These are phyloP conservation scores for Caenorhabditis inopinata DNA, from an alignment of 1,140 invertebrate species.

Conservation along the genomic window DNA sequence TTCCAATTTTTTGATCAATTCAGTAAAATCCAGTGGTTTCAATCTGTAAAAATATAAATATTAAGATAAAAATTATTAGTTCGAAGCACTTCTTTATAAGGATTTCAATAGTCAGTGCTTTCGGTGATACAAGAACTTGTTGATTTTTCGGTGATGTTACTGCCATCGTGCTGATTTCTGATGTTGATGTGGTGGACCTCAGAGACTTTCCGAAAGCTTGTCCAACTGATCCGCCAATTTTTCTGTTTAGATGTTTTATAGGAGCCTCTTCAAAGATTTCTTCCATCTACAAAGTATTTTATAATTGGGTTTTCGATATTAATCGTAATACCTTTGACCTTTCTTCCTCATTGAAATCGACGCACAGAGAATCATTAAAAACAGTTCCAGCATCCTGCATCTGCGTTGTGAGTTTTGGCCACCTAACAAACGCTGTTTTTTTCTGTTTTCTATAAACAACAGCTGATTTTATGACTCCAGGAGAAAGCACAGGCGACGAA, in stretches of 20 bases:
- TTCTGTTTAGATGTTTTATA: slow-evolving; percentile 1
- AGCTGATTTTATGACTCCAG: background rate
- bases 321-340: background rate
- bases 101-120: slow-evolving; percentile 9
- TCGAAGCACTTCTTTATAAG: background rate
- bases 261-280: slow-evolving; percentile 14
- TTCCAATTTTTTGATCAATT: background rate
- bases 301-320: background rate
- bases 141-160: background rate
- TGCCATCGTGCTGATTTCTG: background rate
- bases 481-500: background rate
- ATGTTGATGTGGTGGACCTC: background rate
- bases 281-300: background rate
- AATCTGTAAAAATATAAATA: background rate
- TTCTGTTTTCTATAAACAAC: slow-evolving; percentile 7
- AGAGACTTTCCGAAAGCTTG: background rate
- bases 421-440: background rate
- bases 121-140: background rate
- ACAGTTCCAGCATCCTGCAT: slow-evolving; percentile 15
- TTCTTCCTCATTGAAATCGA: slow-evolving; percentile 9
- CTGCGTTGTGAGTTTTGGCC: background rate
- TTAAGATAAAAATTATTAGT: background rate
- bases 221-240: slow-evolving; percentile 1
- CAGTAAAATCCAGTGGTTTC: background rate
- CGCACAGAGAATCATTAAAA: background rate